phyloP scores from a whole-genome alignment of 2,888 invertebrate genomes.

The Nemotelus pantherinus region DNA sequence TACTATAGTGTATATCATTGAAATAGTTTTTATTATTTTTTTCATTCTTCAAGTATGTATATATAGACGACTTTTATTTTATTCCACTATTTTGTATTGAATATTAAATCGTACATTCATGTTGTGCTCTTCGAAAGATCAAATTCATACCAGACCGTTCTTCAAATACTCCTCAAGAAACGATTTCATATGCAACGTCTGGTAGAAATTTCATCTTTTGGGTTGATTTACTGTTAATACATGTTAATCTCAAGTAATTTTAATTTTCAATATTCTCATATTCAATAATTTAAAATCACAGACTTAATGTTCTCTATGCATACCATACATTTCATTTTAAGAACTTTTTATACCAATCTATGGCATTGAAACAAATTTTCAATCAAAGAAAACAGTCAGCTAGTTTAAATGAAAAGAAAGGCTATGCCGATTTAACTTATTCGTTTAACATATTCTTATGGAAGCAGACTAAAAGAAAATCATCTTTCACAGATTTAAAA shows the following conservation, averaged over 20 bases:
- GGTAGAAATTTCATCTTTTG: constrained; percentile 46
- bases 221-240: constrained; percentile 25
- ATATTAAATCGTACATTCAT: constrained; percentile 47
- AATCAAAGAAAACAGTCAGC: background rate
- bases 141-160: constrained; percentile 45
- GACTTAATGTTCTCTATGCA: constrained; percentile 50
- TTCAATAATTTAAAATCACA: constrained; percentile 51
- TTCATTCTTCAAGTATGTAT: constrained; percentile 28
- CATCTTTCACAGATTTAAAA: constrained; percentile 8
- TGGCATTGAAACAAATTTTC: background rate
- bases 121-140: constrained; percentile 48
- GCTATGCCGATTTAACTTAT: constrained; percentile 22
- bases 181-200: constrained; percentile 27
- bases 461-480: background rate
- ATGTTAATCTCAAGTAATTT: constrained; percentile 43
- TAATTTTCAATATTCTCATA: constrained; percentile 48
- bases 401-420: background rate
- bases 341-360: constrained; percentile 19
- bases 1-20: constrained; percentile 31
- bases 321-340: constrained; percentile 42
- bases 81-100: constrained; percentile 40
- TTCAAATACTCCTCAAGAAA: background rate
- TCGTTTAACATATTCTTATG: background rate
- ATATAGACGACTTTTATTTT: constrained; percentile 34
- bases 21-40: constrained; percentile 20